Evolutionary conservation across 2,797 vertebrate genomes (phyloP), one percentile per base, ranked within the genome.

Genomic region (Lindbergichthys nudifrons): DNA sequence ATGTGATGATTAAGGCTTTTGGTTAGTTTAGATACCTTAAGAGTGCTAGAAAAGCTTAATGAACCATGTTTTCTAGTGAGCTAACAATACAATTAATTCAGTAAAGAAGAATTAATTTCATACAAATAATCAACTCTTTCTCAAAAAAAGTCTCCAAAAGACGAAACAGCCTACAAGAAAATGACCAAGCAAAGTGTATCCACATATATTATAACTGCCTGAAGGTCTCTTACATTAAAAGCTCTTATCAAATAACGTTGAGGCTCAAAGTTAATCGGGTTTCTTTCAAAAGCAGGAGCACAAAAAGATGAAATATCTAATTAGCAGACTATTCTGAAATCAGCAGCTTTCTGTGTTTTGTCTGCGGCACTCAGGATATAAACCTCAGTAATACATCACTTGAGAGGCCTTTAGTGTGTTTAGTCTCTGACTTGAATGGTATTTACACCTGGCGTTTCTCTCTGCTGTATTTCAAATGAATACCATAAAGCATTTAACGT

Each of bases 331-430:
- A 1, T 4, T 58, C 30, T 51, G n/a, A 69, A 43, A 56, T 32
- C 14, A 45, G 61, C 13, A n/a, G 57, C 26, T 52, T 60, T 75
- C 50, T 42, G n/a, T 69, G 39, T 47, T 76, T 11, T 13, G 4
- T 18, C 45, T 21, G 2, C 32, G 58, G 61, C 18, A 32, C 60
- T 62, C 43, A 47, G 19, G 54, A 52, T 46, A 50, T 36, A 65
- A 50, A 68, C 2, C 15, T 6, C 9, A 14, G 23, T 36, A 59
- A 51, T 50, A 11, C 23, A 51, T 70, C 26, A 16, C 16, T 19
- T 51, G 6, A 50, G n/a, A 56, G 73, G 2, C 10, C 0, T 51
- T 43, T 11, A 21, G 21, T 30, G 0, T 21, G 36, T 30, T 70
- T 39, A 19, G 15, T 45, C 14, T 51, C 13, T 32, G 21, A 12